Base-by-base conservation (phyloP, 2,888 invertebrate species). In the Drosophila kambysellisi region DNA sequence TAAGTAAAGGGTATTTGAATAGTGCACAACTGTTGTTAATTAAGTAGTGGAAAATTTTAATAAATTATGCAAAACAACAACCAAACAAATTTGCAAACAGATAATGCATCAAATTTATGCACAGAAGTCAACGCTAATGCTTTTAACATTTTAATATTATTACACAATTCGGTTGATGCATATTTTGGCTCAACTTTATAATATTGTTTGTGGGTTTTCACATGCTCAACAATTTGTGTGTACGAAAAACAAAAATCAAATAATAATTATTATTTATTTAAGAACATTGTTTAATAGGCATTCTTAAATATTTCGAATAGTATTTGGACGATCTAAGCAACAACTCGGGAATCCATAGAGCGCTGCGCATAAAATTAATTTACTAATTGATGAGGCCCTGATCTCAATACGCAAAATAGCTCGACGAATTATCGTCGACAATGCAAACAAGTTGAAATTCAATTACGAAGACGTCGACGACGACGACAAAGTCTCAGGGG, bases 311-410 rank as follows among this genome's bases (percentile, higher is more conserved):
- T 20, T 30, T 12, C 7, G 9, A 20, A 12, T 29, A 33, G 32
- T 56, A 17, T 25, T n/a, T 41, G 39, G 25, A 35, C 35, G 52
- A 80, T 52, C 56, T 25, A 48, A 41, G 30, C 50, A 51, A 33
- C 58, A 35, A 79, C 60, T 72, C 67, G 69, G 52, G 82, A 62
- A 89, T 88, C 89, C 89, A 80, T 80, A 71, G 70, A 89, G 84
- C 87, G 70, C 65, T 74, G 90, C 75, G 89, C 87, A 91, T 89
- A 88, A 91, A 92, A 91, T 91, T 91, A 91, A 92, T 91, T 91
- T 90, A 92, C 91, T 91, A 91, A 91, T 91, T 91, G 91, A 92
- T 91, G 91, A 89, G 91, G 90, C 91, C 92, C 92, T 92, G 91
- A 91, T 91, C 91, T 91, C 92, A 91, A 91, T 91, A 91, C 91